Evolutionary conservation across 1,140 invertebrate genomes (phyloP).

Genomic region (Meteorus sp.): DNA sequence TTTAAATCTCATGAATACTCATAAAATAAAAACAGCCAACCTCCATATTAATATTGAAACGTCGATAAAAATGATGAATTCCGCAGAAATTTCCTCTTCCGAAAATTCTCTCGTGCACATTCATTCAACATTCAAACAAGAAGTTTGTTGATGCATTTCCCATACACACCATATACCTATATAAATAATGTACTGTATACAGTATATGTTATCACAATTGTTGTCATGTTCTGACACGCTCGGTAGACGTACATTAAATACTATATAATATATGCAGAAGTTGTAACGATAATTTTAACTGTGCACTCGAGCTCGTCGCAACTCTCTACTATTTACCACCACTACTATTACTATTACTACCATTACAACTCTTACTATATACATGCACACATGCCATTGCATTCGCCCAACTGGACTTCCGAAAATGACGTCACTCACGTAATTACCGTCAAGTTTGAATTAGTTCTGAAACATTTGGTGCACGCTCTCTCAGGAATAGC

Average conservation of each 20-base stretch:
- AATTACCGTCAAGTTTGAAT: conserved; percentile 25
- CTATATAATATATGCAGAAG: not conserved
- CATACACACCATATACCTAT: not conserved
- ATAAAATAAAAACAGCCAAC: no score
- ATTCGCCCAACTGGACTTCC: conserved; percentile 4
- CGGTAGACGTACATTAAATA: not conserved
- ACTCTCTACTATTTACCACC: no score
- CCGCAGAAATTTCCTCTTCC: no score
- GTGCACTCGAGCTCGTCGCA: not conserved
- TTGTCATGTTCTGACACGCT: not conserved
- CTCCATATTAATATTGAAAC: no score
- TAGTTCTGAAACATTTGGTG: conserved; percentile 24
- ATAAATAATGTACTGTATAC: not conserved
- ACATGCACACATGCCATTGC: conserved; percentile 8
- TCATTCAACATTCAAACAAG: no score
- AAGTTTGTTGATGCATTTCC: not conserved
- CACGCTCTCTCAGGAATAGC: conserved; percentile 6
- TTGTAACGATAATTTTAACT: conserved; percentile 6
- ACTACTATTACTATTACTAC: no score
- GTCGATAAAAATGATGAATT: no score
- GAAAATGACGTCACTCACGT: conserved; percentile 19
- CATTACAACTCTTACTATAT: no score
- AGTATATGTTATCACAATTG: not conserved
- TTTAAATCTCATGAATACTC: no score
- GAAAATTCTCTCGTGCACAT: no score